phyloP scores from a whole-genome alignment of 2,888 invertebrate species.

The Icerya purchasi region DNA sequence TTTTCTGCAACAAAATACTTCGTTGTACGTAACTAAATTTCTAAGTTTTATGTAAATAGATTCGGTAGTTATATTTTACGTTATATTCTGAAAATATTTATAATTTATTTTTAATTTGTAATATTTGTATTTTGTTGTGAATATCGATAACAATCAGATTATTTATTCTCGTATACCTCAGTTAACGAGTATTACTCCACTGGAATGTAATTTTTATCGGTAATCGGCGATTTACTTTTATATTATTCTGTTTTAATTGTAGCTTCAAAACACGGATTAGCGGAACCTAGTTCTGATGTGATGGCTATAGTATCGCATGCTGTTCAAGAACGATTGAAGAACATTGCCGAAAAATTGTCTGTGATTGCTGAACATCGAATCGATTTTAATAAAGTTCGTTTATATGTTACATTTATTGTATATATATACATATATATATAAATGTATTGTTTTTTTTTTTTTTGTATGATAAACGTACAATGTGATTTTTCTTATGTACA shows the following conservation, averaged over 20 bases:
- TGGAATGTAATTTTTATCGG: not conserved
- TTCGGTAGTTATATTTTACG: too few species aligned
- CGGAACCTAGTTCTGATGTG: conserved; percentile 70
- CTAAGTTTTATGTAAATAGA: too few species aligned
- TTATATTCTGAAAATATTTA: too few species aligned
- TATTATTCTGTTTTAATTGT: conserved; percentile 17
- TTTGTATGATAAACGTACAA: not conserved
- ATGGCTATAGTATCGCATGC: conserved; percentile 80
- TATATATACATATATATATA: too few species aligned
- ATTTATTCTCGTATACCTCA: too few species aligned
- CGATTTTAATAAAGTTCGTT: conserved; percentile 62
- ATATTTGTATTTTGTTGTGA: too few species aligned
- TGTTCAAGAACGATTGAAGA: conserved; percentile 77
- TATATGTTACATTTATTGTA: not conserved
- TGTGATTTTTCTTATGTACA: too few species aligned
- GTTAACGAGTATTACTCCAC: too few species aligned
- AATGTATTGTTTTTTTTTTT: not conserved
- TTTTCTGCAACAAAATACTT: too few species aligned
- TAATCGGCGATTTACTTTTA: not conserved
- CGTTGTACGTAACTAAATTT: too few species aligned
- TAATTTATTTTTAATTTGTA: too few species aligned
- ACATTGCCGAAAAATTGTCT: conserved; percentile 71
- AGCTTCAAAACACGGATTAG: conserved; percentile 47
- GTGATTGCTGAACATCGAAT: conserved; percentile 85
- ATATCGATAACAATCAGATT: not conserved